Evolutionary conservation across 1,140 invertebrate species (phyloP).

Genomic region (Homalodisca vitripennis): DNA sequence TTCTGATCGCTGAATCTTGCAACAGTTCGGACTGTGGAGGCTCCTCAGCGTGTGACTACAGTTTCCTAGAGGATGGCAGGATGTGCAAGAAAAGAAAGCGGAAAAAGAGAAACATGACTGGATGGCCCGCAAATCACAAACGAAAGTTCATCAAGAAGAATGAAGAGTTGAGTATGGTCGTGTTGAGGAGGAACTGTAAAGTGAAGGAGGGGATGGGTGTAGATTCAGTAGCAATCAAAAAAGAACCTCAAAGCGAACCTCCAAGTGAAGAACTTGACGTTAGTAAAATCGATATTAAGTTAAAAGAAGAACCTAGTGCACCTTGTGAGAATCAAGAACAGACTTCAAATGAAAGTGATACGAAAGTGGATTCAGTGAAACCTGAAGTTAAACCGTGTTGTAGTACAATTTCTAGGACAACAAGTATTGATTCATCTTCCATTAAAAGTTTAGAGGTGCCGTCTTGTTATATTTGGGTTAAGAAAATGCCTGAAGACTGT

Average conservation of each 20-base stretch:
- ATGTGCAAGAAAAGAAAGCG: constrained; percentile 28
- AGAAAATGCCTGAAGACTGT: constrained; percentile 12
- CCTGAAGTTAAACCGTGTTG: constrained; percentile 1
- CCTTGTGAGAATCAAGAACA: background rate
- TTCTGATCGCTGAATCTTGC: constrained; percentile 23
- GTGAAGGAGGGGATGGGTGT: too few relatives aligned
- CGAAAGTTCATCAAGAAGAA: constrained; percentile 13
- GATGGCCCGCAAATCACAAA: constrained; percentile 28
- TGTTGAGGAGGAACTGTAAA: constrained; percentile 13
- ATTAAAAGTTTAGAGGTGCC: constrained; percentile 9
- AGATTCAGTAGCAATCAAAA: background rate
- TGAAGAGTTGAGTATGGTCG: constrained; percentile 16
- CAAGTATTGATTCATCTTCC: constrained; percentile 10
- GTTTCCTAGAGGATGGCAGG: constrained; percentile 27
- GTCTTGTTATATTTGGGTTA: constrained; percentile 7
- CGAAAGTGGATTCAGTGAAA: background rate
- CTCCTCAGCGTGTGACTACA: constrained; percentile 26
- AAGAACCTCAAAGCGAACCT: background rate
- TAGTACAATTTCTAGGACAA: constrained; percentile 19
- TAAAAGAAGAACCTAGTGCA: background rate
- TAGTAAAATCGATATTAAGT: background rate
- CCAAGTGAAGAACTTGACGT: background rate
- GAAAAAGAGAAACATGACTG: constrained; percentile 31
- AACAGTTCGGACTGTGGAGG: constrained; percentile 32
- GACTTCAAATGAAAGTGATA: background rate